These are phyloP conservation scores for Temnothorax curvispinosus DNA, from an alignment of 1,140 invertebrate species.

Conservation along the genomic window DNA sequence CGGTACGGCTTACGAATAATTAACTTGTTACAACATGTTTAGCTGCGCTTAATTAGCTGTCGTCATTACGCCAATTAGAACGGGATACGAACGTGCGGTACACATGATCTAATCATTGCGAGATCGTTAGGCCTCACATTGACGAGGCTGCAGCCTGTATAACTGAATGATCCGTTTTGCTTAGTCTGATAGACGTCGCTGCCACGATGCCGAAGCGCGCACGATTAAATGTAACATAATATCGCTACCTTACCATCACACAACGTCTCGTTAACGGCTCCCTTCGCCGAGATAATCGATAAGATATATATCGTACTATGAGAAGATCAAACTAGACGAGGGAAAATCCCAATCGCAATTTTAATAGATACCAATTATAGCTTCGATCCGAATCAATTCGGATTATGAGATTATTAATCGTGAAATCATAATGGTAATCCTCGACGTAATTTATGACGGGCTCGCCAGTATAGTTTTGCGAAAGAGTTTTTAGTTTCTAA, in stretches of 20 bases:
- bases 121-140: constrained; percentile 35
- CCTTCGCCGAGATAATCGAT: constrained; percentile 56
- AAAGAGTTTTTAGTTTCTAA: background rate
- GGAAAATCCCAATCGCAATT: background rate
- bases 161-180: constrained; percentile 51
- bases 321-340: constrained; percentile 6
- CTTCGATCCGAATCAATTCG: constrained; percentile 2
- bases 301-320: background rate
- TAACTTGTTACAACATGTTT: background rate
- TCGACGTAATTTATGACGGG: background rate
- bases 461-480: background rate
- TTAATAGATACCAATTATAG: constrained; percentile 34
- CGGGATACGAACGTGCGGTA: constrained; percentile 1
- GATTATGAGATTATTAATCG: constrained; percentile 8
- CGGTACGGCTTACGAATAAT: background rate
- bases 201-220: background rate
- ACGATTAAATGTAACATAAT: constrained; percentile 69
- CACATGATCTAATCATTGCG: constrained; percentile 43
- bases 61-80: background rate
- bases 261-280: constrained; percentile 64
- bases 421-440: constrained; percentile 13
- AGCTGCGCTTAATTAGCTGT: constrained; percentile 11
- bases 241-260: constrained; percentile 58
- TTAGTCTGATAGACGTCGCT: constrained; percentile 48
- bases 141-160: background rate